These are phyloP conservation scores for Cyrtorhinus lividipennis DNA, from an alignment of 1,140 invertebrate genomes.

Conservation along the genomic window DNA sequence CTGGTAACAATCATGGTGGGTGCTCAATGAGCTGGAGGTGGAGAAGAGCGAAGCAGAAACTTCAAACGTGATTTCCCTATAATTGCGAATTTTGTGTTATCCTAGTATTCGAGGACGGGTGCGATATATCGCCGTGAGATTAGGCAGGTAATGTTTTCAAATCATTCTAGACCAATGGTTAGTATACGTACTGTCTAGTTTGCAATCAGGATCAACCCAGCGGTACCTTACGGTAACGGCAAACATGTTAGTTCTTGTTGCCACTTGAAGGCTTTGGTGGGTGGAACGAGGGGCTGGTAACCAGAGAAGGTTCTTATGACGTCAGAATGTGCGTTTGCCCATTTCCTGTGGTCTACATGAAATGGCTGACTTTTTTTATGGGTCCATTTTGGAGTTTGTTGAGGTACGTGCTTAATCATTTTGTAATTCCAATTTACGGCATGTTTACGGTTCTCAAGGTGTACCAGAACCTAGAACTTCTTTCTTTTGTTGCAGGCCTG, in stretches of 20 bases:
- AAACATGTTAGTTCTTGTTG: neutral
- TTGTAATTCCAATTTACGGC: neutral
- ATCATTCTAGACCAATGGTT: too few species aligned
- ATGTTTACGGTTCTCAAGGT: neutral
- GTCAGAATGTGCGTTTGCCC: neutral
- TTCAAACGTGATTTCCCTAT: too few species aligned
- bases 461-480: neutral
- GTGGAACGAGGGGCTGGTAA: neutral
- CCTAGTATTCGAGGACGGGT: too few species aligned
- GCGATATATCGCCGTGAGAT: too few species aligned
- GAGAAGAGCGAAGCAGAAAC: too few species aligned
- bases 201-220: neutral
- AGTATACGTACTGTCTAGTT: too few species aligned
- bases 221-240: neutral
- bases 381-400: neutral
- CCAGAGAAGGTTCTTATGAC: neutral
- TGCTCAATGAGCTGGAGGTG: too few species aligned
- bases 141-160: too few species aligned
- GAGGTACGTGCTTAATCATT: neutral
- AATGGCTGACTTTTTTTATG: neutral
- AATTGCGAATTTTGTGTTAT: too few species aligned
- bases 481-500: neutral
- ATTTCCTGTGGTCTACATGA: neutral
- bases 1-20: too few species aligned
- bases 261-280: neutral